phyloP scores from a whole-genome alignment of 2,797 vertebrate genomes.

The Neosilurus hyrtlii region DNA sequence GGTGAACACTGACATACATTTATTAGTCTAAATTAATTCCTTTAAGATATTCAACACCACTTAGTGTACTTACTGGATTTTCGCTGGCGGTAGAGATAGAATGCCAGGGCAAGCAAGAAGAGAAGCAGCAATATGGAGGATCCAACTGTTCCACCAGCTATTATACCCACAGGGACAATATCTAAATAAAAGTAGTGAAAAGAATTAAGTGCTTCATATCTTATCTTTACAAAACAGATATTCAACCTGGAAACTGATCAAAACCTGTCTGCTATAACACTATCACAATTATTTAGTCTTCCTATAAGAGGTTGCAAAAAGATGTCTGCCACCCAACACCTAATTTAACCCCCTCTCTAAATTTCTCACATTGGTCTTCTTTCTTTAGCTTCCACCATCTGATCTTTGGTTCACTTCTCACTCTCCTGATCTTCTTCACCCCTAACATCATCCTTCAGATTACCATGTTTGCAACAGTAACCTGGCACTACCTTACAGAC shows the following conservation, averaged over 20 bases:
- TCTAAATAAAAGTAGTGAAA: constrained; percentile 70
- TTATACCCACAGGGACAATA: constrained; percentile 88
- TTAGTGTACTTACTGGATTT: constrained; percentile 83
- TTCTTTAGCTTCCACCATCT: too few species aligned
- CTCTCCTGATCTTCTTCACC: too few species aligned
- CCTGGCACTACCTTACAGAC: too few species aligned
- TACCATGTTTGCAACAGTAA: too few species aligned
- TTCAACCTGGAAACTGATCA: neutral
- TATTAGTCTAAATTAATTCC: neutral
- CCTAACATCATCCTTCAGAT: too few species aligned
- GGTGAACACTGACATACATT: neutral
- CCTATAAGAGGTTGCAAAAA: too few species aligned
- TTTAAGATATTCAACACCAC: neutral
- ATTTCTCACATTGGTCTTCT: too few species aligned
- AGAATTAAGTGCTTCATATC: neutral
- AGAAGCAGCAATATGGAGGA: constrained; percentile 83
- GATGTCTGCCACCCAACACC: too few species aligned
- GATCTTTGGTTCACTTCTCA: too few species aligned
- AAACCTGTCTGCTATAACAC: neutral
- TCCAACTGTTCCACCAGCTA: constrained; percentile 85
- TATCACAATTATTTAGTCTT: neutral
- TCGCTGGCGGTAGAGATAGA: constrained; percentile 90
- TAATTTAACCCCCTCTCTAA: too few species aligned
- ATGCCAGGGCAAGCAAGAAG: constrained; percentile 77
- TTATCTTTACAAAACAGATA: neutral